Conservation (phyloP, 1,140 invertebrate species). For the Archegozetes longisetosus region DNA sequence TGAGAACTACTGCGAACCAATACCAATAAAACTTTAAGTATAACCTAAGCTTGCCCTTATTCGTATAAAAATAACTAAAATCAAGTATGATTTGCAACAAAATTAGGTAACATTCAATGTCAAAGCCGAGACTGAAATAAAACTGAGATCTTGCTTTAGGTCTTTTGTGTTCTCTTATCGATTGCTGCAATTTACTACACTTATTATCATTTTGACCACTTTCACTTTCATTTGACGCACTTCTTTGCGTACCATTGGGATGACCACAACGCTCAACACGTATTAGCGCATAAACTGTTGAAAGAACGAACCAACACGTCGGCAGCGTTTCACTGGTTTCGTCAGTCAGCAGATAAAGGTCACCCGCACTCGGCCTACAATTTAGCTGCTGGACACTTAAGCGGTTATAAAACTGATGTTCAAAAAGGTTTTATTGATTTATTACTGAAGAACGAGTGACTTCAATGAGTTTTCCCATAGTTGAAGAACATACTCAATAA, state of each 20-base stretch:
- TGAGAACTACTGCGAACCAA: background rate
- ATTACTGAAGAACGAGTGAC: too few species aligned
- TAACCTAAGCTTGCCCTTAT: background rate
- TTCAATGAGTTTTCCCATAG: too few species aligned
- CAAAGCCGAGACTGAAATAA: too few species aligned
- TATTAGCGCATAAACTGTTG: slow-evolving; percentile 36
- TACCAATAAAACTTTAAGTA: background rate
- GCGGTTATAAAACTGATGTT: slow-evolving; percentile 28
- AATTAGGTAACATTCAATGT: too few species aligned
- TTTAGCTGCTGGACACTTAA: slow-evolving; percentile 38
- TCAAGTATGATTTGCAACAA: too few species aligned
- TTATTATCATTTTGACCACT: slow-evolving; percentile 37
- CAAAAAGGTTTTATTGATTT: slow-evolving; percentile 38
- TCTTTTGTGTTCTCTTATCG: too few species aligned
- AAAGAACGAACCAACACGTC: slow-evolving; percentile 29
- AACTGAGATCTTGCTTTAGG: too few species aligned
- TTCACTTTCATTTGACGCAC: slow-evolving; percentile 37
- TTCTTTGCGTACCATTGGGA: slow-evolving; percentile 35
- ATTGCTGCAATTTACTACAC: slow-evolving; percentile 30
- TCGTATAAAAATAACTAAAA: too few species aligned
- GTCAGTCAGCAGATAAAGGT: slow-evolving; percentile 36
- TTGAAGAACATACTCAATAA: too few species aligned
- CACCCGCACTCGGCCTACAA: slow-evolving; percentile 41
- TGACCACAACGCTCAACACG: slow-evolving; percentile 36
- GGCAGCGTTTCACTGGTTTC: slow-evolving; percentile 38